phyloP scores from a whole-genome alignment of 2,888 invertebrate species.

The Ischnura elegans region DNA sequence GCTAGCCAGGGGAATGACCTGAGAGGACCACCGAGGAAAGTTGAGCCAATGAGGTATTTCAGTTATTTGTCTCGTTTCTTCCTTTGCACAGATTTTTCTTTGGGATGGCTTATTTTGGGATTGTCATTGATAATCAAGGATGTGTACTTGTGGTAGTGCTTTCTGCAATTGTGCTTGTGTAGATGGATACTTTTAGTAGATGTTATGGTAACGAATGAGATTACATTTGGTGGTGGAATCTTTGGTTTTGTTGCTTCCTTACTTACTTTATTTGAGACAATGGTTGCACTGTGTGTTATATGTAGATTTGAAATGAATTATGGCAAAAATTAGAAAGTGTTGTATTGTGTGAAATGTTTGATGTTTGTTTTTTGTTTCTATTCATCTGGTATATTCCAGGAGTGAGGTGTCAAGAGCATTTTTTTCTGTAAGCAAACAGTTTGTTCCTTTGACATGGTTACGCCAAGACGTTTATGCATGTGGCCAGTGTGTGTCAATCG shows the following conservation, averaged over 20 bases:
- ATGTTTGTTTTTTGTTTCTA: constrained; percentile 30
- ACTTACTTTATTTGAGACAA: constrained; percentile 9
- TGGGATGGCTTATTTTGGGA: neutral
- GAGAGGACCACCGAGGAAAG: constrained; percentile 36
- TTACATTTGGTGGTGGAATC: neutral
- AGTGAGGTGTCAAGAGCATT: constrained; percentile 20
- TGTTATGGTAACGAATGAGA: neutral
- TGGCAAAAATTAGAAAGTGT: neutral
- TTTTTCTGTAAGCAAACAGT: constrained; percentile 31
- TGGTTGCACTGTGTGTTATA: neutral
- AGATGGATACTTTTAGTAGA: neutral
- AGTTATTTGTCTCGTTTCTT: neutral
- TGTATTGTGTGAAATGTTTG: constrained; percentile 31
- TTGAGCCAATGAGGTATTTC: constrained; percentile 33
- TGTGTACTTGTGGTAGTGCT: neutral
- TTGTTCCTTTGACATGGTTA: constrained; percentile 24
- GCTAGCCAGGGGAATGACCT: constrained; percentile 1
- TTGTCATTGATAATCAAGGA: neutral
- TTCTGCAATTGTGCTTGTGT: constrained; percentile 54
- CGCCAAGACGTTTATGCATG: constrained; percentile 26
- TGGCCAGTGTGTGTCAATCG: constrained; percentile 19
- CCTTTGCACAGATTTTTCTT: neutral
- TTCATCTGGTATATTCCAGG: constrained; percentile 29
- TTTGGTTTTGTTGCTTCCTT: neutral
- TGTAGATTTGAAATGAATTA: neutral